A percentile compares a stretch with the other conserved stretches of the same genome.
These are phyloP conservation scores for Phymorhynchus buccinoides DNA, from an alignment of 1,140 invertebrate genomes.

Conservation along the genomic window DNA sequence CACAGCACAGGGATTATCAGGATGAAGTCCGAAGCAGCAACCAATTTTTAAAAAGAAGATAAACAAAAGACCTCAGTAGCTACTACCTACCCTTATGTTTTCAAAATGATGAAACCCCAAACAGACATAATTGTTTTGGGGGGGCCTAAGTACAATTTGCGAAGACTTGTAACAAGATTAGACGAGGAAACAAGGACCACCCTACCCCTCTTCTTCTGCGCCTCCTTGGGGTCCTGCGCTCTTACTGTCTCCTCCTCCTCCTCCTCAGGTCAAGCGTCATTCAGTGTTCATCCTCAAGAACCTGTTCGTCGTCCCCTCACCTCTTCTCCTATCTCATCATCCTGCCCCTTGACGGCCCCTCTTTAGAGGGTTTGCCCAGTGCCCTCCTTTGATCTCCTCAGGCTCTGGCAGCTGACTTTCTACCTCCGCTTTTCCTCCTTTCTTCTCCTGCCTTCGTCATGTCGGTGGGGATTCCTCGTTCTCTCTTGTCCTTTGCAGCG, in stretches of 20 bases:
- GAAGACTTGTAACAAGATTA: too few relatives aligned
- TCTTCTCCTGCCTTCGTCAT: slow-evolving; percentile 35
- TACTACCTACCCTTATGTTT: too few relatives aligned
- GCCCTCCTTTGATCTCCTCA: slow-evolving; percentile 45
- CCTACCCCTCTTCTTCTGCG: slow-evolving; percentile 33
- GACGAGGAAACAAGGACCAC: too few relatives aligned
- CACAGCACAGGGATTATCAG: too few relatives aligned
- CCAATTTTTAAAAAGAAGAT: too few relatives aligned
- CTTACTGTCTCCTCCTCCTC: slow-evolving; percentile 44
- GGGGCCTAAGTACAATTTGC: too few relatives aligned
- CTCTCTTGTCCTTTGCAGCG: slow-evolving; percentile 44
- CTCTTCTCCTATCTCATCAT: slow-evolving; percentile 48
- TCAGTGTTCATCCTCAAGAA: slow-evolving; percentile 26
- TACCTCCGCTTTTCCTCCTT: slow-evolving; percentile 38
- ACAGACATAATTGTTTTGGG: too few relatives aligned
- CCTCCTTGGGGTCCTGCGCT: slow-evolving; percentile 27
- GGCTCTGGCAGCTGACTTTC: slow-evolving; percentile 30
- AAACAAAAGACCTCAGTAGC: too few relatives aligned
- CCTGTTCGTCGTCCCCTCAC: slow-evolving; percentile 39
- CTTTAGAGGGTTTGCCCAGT: slow-evolving; percentile 47
- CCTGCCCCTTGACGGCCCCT: slow-evolving; percentile 40
- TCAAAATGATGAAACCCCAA: too few relatives aligned
- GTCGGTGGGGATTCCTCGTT: slow-evolving; percentile 46
- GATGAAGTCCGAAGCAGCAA: too few relatives aligned
- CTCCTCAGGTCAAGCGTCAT: slow-evolving; percentile 44